Percentiles rank a stretch among this genome's conserved stretches.
Conservation (phyloP, 2,797 vertebrate genomes). For the Sylvilagus floridanus region DNA sequence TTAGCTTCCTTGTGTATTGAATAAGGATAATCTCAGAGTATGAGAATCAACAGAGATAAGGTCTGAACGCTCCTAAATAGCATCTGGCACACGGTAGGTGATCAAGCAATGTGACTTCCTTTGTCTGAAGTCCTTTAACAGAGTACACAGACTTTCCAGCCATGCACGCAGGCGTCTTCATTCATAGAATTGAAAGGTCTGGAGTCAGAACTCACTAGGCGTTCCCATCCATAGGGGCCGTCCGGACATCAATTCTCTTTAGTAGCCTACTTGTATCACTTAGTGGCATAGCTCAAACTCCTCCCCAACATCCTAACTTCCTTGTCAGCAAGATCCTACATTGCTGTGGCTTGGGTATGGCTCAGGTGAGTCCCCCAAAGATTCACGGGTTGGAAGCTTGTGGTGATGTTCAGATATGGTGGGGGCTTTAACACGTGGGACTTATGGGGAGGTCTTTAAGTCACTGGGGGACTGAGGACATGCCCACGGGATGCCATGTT, state of each 20-base stretch:
- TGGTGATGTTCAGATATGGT: too few relatives aligned
- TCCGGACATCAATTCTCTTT: background rate
- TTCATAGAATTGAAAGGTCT: background rate
- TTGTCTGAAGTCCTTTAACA: background rate
- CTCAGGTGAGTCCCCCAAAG: too few relatives aligned
- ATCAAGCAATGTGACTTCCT: background rate
- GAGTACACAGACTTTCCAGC: background rate
- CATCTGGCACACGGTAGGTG: background rate
- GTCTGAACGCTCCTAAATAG: background rate
- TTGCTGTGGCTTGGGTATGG: too few relatives aligned
- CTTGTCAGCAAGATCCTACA: background rate
- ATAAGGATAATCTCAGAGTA: background rate
- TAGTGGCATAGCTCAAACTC: background rate
- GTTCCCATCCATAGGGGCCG: background rate
- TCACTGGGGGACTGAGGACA: too few relatives aligned
- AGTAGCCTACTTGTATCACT: background rate
- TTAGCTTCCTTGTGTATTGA: background rate
- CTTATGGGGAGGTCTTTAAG: too few relatives aligned
- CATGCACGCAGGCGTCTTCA: background rate
- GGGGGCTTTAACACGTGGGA: too few relatives aligned
- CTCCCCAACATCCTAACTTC: background rate
- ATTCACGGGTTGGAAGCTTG: too few relatives aligned
- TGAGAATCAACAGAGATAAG: background rate
- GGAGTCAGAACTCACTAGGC: background rate
- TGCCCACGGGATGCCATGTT: too few relatives aligned